Evolutionary conservation across 2,797 vertebrate genomes (phyloP), one percentile per base, ranked within the genome.

Genomic region (Microctenopoma stevenorrisi): DNA sequence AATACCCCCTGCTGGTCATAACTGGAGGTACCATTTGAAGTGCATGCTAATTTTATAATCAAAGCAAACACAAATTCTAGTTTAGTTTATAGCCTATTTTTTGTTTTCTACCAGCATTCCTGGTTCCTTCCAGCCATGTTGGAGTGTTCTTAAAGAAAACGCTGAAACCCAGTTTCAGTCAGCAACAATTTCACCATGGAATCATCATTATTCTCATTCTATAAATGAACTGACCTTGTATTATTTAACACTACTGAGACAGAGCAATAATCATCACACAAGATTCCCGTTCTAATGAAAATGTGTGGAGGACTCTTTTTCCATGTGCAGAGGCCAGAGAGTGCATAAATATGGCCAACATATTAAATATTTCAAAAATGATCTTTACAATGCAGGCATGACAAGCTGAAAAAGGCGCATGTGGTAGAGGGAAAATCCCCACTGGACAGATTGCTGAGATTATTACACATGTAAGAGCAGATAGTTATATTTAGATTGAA

Each of bases 1-100:
- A 58, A 6, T 54, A 40, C 76, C 86, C 44, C 62, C 85, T 83
- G 37, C 65, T 85, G 87, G 79, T 35, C 13, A 28, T 22, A 4
- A 47, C 5, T 35, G 38, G 48, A 78, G 78, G 3, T 58, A 52
- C 44, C 78, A 8, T 15, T 56, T 48, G 0, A 3, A 4, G 1
- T 35, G 7, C 48, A 2, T 44, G 13, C 3, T 37, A 35, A 46
- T 40, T 4, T 49, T 28, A 16, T 43, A 4, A 15, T 60, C 22
- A 47, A 9, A 66, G 14, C 14, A 64, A 44, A 30, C 28, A 30
- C 28, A 30, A 4, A 30, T 30, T 30, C 28, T 37, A 26, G 10
- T n/a, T 61, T 5, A 53, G 14, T 48, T 48, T 42, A 37, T 4
- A 53, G 33, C 22, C 16, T 37, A 37, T 22, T 37, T 37, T 37